Evolutionary conservation across 2,113 vertebrate species (phyloP).

Genomic region (Pedionomus torquatus): DNA sequence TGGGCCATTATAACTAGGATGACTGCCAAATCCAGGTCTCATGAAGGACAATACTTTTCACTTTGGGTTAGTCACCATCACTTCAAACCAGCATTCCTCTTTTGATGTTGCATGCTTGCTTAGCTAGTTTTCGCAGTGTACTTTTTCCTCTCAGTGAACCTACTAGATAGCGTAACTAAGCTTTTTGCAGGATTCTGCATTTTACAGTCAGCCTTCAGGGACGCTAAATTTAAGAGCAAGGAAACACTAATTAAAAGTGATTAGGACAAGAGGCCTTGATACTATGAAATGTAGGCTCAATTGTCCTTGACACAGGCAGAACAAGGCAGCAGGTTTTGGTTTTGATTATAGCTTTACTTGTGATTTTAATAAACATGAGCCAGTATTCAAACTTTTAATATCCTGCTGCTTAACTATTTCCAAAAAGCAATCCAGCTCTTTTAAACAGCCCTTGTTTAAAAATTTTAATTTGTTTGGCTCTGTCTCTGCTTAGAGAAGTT

Average conservation of each 20-base stretch:
- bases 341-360: constrained; percentile 81
- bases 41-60: constrained; percentile 61
- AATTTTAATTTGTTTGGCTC: constrained; percentile 81
- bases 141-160: constrained; percentile 4
- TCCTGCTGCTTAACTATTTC: constrained; percentile 84
- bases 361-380: constrained; percentile 82
- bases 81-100: constrained; percentile 63
- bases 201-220: constrained; percentile 62
- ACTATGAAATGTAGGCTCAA: constrained; percentile 64
- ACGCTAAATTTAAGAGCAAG: constrained; percentile 71
- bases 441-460: constrained; percentile 78
- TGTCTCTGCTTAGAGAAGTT: constrained; percentile 74
- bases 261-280: constrained; percentile 66
- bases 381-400: constrained; percentile 82
- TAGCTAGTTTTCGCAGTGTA: constrained; percentile 55
- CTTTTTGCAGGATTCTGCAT: constrained; percentile 21
- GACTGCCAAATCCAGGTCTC: constrained; percentile 55
- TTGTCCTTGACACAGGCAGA: constrained; percentile 69
- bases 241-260: constrained; percentile 77
- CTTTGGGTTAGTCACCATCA: constrained; percentile 70
- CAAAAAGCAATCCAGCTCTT: constrained; percentile 77
- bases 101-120: constrained; percentile 62
- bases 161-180: constrained; percentile 45
- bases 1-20: not conserved
- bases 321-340: constrained; percentile 74